Conservation (phyloP, 2,797 vertebrate genomes). For the Cephalopachus bancanus region DNA sequence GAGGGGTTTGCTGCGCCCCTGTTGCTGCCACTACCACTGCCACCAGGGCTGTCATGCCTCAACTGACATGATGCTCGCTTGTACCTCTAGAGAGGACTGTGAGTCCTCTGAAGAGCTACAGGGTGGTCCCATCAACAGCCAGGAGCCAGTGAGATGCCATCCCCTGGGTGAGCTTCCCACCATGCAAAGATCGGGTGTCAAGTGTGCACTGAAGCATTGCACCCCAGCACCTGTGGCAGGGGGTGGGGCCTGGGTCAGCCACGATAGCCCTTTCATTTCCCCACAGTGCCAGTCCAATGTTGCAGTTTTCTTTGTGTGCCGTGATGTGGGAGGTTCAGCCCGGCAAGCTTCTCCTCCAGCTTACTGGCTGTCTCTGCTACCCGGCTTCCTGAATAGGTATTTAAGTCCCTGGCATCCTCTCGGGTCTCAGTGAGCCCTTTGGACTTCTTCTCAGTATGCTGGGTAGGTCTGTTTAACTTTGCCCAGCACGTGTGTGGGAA, state of each 20-base stretch:
- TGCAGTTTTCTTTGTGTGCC: not conserved
- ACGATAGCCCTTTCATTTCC: not conserved
- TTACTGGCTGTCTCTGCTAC: not conserved
- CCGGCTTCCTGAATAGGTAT: not conserved
- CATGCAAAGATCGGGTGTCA: not conserved
- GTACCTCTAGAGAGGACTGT: not conserved
- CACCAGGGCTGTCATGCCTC: not conserved
- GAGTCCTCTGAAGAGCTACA: not conserved
- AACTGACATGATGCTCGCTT: not conserved
- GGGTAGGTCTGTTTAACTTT: not conserved
- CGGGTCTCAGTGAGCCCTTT: not conserved
- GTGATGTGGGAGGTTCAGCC: not conserved
- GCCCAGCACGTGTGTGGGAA: not conserved
- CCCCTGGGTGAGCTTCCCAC: not conserved
- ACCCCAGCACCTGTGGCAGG: not conserved
- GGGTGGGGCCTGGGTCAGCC: not conserved
- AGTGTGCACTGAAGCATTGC: not conserved
- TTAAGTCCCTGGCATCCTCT: not conserved
- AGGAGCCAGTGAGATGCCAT: not conserved
- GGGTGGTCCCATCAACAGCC: not conserved
- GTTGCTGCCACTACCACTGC: not conserved
- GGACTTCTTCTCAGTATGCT: not conserved
- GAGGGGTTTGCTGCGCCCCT: not conserved
- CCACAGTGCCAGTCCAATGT: not conserved
- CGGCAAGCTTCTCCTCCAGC: not conserved